Conservation (phyloP, 2,113 vertebrate genomes). For the Colius striatus region DNA sequence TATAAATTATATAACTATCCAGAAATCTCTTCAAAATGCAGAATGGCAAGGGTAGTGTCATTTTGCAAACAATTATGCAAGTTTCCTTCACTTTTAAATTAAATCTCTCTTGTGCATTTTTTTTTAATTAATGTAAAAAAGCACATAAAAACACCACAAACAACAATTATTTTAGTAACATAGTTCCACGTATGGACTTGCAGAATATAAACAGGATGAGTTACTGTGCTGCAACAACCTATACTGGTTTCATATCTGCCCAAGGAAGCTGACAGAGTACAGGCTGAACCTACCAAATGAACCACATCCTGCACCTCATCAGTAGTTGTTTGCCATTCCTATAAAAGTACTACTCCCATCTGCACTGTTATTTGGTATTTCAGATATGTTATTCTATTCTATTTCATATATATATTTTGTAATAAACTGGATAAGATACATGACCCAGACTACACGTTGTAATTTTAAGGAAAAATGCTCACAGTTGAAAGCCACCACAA, state of each 20-base stretch:
- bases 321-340: neutral
- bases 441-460: neutral
- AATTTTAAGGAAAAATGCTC: neutral
- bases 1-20: neutral
- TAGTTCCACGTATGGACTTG: neutral
- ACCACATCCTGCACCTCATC: accelerated
- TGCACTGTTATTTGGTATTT: neutral
- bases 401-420: neutral
- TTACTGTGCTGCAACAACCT: neutral
- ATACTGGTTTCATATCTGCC: neutral
- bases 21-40: neutral
- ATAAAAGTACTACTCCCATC: neutral
- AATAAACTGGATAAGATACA: neutral
- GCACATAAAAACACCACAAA: neutral
- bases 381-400: neutral
- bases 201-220: neutral
- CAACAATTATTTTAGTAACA: neutral
- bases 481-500: neutral
- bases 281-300: neutral
- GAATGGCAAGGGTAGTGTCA: accelerated
- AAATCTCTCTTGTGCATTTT: neutral
- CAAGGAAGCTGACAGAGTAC: neutral
- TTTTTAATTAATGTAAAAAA: neutral
- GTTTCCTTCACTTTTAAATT: neutral
- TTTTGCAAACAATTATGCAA: neutral